A percentile compares a stretch with the other conserved stretches of the same genome.
phyloP scores from a whole-genome alignment of 2,888 invertebrate genomes.

The Acronicta aceris region DNA sequence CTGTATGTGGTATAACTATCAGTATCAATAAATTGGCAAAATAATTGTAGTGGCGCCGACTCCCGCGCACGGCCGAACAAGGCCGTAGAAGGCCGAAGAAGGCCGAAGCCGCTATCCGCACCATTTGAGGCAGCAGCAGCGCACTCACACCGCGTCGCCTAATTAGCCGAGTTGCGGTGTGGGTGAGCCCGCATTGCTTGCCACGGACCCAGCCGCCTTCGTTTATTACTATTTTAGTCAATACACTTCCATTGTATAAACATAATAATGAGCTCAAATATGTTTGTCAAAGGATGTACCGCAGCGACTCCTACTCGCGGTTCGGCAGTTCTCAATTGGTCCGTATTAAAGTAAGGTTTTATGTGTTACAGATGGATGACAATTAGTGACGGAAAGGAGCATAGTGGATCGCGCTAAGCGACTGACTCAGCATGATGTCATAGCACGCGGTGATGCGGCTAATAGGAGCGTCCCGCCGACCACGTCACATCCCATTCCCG shows the following conservation, averaged over 20 bases:
- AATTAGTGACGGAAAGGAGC: conserved; percentile 67
- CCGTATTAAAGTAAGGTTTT: conserved; percentile 51
- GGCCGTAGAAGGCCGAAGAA: conserved; percentile 73
- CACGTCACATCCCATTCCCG: conserved; percentile 81
- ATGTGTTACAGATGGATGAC: conserved; percentile 74
- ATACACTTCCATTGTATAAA: conserved; percentile 51
- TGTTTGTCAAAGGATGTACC: conserved; percentile 53
- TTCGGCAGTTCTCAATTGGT: conserved; percentile 22
- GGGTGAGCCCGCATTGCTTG: conserved; percentile 82
- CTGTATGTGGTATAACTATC: conserved; percentile 40
- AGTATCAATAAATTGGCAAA: conserved; percentile 66
- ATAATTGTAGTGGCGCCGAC: conserved; percentile 77
- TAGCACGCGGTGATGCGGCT: conserved; percentile 68
- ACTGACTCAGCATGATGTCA: conserved; percentile 87
- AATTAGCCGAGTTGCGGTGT: conserved; percentile 81
- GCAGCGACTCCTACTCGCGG: conserved; percentile 22
- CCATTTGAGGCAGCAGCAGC: conserved; percentile 81
- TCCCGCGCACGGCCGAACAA: conserved; percentile 81
- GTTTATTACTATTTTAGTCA: conserved; percentile 69
- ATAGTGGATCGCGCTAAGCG: conserved; percentile 59
- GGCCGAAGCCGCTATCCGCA: conserved; percentile 68
- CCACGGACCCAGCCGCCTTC: conserved; percentile 71
- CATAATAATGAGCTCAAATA: conserved; percentile 63
- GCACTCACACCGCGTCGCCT: conserved; percentile 77
- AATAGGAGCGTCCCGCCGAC: conserved; percentile 82